Percentiles rank a stretch among this genome's conserved stretches.
Evolutionary conservation across 2,797 vertebrate species (phyloP).

Genomic region (Galaxias olidus): DNA sequence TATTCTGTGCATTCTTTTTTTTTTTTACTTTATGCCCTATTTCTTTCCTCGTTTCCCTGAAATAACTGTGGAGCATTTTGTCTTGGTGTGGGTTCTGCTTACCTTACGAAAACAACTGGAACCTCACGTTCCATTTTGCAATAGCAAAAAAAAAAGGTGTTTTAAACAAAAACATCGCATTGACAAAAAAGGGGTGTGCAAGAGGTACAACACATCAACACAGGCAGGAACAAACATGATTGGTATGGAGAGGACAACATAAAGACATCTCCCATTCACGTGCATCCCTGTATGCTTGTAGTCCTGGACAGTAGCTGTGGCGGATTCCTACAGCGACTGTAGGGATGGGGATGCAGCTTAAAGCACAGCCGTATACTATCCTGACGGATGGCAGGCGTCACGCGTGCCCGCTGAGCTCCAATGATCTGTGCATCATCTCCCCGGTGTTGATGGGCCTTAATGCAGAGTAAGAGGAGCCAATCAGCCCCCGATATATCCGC

Average conservation of each 20-base stretch:
- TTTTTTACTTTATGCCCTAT: background rate
- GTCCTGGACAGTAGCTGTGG: constrained; percentile 38
- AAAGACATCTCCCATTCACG: too few relatives aligned
- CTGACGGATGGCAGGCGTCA: too few relatives aligned
- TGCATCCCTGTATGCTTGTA: constrained; percentile 26
- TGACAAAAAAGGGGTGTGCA: background rate
- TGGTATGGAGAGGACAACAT: too few relatives aligned
- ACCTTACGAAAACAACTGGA: too few relatives aligned
- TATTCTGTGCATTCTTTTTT: constrained; percentile 42
- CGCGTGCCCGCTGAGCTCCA: constrained; percentile 64
- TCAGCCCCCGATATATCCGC: constrained; percentile 69
- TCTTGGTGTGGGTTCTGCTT: too few relatives aligned
- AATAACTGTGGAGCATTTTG: too few relatives aligned
- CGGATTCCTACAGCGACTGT: constrained; percentile 36
- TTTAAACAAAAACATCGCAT: too few relatives aligned
- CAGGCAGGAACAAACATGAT: background rate
- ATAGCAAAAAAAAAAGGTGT: too few relatives aligned
- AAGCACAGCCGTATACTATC: too few relatives aligned
- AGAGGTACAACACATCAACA: constrained; percentile 11
- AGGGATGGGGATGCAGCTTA: constrained; percentile 14
- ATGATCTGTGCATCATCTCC: constrained; percentile 69
- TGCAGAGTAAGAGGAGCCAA: constrained; percentile 76
- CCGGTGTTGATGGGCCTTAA: constrained; percentile 71
- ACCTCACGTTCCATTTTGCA: too few relatives aligned
- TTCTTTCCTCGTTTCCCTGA: too few relatives aligned